A percentile compares a stretch with the other conserved stretches of the same genome.
These are phyloP conservation scores for Cryptocheilus praepositus DNA, from an alignment of 2,888 invertebrate species.

Conservation along the genomic window DNA sequence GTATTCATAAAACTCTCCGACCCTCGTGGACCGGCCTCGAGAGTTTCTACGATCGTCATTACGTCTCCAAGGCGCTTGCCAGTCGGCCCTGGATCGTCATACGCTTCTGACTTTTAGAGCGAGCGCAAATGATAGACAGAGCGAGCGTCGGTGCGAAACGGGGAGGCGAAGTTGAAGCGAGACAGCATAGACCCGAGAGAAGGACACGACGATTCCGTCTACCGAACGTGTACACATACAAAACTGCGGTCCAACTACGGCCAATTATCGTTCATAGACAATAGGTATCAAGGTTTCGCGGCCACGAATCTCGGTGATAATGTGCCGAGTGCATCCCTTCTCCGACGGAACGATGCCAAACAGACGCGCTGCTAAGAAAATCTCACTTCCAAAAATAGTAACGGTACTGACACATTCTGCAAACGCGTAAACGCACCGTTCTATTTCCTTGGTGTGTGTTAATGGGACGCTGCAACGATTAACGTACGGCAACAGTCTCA, in stretches of 20 bases:
- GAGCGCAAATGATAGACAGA: conserved; percentile 29
- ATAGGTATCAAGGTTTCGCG: conserved; percentile 47
- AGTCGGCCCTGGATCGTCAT: conserved; percentile 67
- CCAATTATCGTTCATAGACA: conserved; percentile 54
- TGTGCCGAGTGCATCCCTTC: conserved; percentile 5
- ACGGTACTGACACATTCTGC: too few relatives aligned
- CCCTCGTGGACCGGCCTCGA: conserved; percentile 65
- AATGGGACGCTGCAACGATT: too few relatives aligned
- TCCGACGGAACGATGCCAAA: background rate
- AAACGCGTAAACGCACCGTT: too few relatives aligned
- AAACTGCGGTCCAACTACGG: conserved; percentile 37
- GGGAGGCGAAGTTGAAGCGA: conserved; percentile 32
- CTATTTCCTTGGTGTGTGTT: too few relatives aligned
- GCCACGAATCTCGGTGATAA: conserved; percentile 49
- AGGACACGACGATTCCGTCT: conserved; percentile 41
- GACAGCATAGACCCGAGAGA: conserved; percentile 16
- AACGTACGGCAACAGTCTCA: too few relatives aligned
- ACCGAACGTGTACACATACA: conserved; percentile 22
- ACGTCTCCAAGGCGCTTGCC: conserved; percentile 68
- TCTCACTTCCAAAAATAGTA: too few relatives aligned
- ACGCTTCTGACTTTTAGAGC: conserved; percentile 26
- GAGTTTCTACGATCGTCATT: conserved; percentile 70
- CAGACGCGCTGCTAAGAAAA: too few relatives aligned
- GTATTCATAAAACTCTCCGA: conserved; percentile 52
- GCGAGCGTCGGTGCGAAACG: conserved; percentile 32